Base-by-base conservation (phyloP, 2,888 invertebrate genomes). In the Dasysyrphus tricinctus region DNA sequence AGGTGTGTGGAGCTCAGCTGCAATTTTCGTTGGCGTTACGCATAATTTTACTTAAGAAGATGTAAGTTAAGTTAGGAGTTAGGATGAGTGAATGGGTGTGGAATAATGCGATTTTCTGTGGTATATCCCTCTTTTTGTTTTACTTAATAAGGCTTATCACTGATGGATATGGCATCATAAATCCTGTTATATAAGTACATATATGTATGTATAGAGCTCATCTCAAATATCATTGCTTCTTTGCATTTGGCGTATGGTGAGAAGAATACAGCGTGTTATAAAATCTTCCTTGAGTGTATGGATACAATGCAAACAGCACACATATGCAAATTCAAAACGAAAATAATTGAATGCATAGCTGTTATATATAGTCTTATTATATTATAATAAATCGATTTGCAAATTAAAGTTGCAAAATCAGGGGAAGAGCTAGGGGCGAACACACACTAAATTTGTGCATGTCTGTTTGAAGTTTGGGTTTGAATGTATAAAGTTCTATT, bases 1-100 rank as follows among this genome's bases (percentile, higher is more conserved):
- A 29, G 65, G 47, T 29, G 67, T 51, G 9, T 47, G 34, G 14
- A 34, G 37, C 67, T 51, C 51, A 67, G 67, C 37, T 67, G 67
- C 49, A 67, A 51, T 37, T 67, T 24, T 37, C 39, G 24, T 2
- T 39, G 39, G 39, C 14, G 8, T 42, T 61, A 42, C 39, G 61
- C 61, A 61, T 24, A 39, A 59, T 39, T 39, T 59, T 59, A 37
- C 19, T 16, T 59, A 37, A 57, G 16, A 59, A 5, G 24, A 3
- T 2, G 16, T 16, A 11, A n/a, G 4, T 9, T 7, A n/a, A 29
- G 29, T 24, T 24, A 1, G 24, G 0, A 37, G 11, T 6, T 11
- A 16, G 19, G 42, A 42, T 24, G 24, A 61, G 19, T 61, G 24
- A 5, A 39, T 4, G 24, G 34, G 3, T 57, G 39, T 29, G 24